Conservation (phyloP, 2,797 vertebrate species). For the Spinus pinus region DNA sequence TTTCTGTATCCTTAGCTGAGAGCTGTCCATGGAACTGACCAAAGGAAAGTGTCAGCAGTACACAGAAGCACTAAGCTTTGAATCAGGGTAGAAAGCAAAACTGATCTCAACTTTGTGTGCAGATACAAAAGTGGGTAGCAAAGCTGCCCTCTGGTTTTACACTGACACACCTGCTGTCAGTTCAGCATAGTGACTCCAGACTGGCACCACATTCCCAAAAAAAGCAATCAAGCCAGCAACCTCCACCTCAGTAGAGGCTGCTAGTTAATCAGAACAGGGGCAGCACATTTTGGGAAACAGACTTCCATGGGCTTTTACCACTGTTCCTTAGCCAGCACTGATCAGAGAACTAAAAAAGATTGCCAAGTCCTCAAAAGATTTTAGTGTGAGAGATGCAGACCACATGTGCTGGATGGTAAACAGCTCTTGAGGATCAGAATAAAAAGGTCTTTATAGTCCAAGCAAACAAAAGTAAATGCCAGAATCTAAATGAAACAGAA, state of each 20-base stretch:
- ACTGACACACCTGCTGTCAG: neutral
- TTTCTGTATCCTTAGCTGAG: neutral
- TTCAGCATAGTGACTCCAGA: neutral
- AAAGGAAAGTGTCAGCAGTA: neutral
- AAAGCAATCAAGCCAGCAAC: neutral
- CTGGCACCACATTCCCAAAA: neutral
- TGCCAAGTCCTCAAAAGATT: slow-evolving; percentile 13
- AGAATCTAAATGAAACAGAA: slow-evolving; percentile 52
- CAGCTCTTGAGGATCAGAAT: slow-evolving; percentile 59
- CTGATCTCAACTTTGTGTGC: neutral
- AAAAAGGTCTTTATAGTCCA: slow-evolving; percentile 66
- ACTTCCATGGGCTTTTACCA: neutral
- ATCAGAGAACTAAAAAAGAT: neutral
- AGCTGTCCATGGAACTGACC: neutral
- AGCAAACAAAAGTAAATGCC: slow-evolving; percentile 57
- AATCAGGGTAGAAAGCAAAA: neutral
- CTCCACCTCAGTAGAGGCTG: neutral
- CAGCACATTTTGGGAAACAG: neutral
- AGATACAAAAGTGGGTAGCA: neutral
- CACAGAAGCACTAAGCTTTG: neutral
- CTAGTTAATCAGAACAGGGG: neutral
- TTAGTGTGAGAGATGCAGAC: slow-evolving; percentile 52
- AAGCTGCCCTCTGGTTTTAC: neutral
- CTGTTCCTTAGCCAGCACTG: slow-evolving; percentile 3
- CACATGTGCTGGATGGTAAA: slow-evolving; percentile 68